These are phyloP conservation scores for Crypturellus undulatus DNA, from an alignment of 2,113 vertebrate genomes.

Conservation along the genomic window DNA sequence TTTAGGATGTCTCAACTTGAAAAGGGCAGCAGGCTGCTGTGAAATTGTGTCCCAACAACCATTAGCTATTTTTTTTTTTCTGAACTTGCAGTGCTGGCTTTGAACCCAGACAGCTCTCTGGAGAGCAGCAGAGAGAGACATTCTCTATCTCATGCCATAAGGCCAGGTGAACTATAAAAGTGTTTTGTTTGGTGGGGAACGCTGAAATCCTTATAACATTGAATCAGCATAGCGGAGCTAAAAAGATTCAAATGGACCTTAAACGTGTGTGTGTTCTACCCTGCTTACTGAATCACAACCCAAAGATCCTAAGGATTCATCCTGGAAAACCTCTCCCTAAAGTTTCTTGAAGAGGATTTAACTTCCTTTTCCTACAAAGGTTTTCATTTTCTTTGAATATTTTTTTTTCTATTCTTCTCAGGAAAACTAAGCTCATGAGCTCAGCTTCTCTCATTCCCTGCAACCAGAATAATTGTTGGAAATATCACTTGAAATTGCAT, in stretches of 20 bases:
- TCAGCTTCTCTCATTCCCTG: background rate
- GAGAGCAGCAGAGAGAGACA: background rate
- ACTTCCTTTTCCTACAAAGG: background rate
- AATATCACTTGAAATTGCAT: background rate
- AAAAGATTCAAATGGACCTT: background rate
- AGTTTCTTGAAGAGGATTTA: background rate
- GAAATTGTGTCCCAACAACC: background rate
- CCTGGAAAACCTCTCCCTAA: background rate
- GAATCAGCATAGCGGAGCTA: background rate
- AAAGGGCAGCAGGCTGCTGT: background rate
- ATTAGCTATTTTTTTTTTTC: background rate
- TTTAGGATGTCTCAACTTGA: background rate
- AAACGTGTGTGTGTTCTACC: background rate
- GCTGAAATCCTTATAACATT: background rate
- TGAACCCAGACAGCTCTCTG: background rate
- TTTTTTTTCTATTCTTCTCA: rapidly evolving
- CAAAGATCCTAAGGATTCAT: background rate
- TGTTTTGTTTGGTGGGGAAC: background rate
- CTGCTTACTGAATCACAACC: background rate
- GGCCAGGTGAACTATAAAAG: background rate
- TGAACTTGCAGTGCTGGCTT: background rate
- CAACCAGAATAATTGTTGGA: background rate
- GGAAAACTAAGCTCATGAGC: background rate
- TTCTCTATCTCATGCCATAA: background rate
- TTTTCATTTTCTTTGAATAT: background rate